phyloP scores from a whole-genome alignment of 1,140 invertebrate species.

The Atta texana region DNA sequence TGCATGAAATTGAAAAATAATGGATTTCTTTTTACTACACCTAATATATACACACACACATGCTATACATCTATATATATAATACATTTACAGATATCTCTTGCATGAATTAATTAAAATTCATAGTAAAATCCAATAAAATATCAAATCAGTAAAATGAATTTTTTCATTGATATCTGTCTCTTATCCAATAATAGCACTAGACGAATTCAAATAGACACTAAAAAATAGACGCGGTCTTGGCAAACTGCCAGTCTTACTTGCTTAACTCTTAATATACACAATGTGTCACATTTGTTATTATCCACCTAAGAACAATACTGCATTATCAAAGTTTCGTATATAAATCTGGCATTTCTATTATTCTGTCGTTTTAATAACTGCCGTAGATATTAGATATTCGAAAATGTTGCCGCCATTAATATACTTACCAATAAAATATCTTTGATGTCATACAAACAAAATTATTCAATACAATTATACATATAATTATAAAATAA shows the following conservation, averaged over 20 bases:
- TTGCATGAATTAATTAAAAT: not conserved
- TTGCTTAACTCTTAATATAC: conserved; percentile 21
- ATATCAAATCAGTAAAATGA: conserved; percentile 36
- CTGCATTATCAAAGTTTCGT: not conserved
- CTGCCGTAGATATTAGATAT: not conserved
- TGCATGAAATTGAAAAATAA: no score
- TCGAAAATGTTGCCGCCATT: not conserved
- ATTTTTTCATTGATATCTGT: conserved; percentile 32
- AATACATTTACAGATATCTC: not conserved
- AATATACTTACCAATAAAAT: not conserved
- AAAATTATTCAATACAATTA: not conserved
- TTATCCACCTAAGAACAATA: conserved; percentile 18
- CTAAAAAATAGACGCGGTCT: conserved; percentile 27
- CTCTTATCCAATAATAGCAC: not conserved
- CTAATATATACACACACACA: no score
- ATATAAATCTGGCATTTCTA: conserved; percentile 4
- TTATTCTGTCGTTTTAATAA: not conserved
- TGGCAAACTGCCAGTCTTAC: conserved; percentile 47
- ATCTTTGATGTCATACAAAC: not conserved
- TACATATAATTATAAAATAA: not conserved
- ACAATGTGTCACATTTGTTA: conserved; percentile 1
- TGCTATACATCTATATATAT: not conserved
- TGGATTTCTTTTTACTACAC: no score
- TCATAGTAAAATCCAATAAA: conserved; percentile 7
- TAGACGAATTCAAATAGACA: no score